Conservation (phyloP, 2,888 invertebrate species). For the Caenorhabditis wallacei region DNA sequence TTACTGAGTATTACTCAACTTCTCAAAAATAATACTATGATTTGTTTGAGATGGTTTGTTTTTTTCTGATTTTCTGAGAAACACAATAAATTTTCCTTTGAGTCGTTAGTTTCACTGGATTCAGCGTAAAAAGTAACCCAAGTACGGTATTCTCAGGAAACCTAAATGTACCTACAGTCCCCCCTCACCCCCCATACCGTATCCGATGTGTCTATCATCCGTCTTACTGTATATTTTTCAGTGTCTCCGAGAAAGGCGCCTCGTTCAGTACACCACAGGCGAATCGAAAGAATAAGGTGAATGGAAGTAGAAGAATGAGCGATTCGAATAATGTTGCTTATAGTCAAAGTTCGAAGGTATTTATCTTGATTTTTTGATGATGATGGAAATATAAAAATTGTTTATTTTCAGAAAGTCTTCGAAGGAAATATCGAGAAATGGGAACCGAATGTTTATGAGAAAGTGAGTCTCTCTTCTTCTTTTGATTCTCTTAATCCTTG, state of each 20-base stretch:
- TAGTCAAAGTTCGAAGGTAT: constrained; percentile 47
- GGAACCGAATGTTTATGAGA: constrained; percentile 79
- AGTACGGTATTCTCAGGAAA: too few relatives aligned
- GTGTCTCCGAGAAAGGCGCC: constrained; percentile 68
- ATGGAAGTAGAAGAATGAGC: constrained; percentile 67
- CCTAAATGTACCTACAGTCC: too few relatives aligned
- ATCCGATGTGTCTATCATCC: too few relatives aligned
- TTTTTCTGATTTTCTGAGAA: neutral
- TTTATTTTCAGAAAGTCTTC: constrained; percentile 68
- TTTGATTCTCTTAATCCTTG: too few relatives aligned
- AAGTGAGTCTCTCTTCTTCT: constrained; percentile 43
- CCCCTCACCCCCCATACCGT: too few relatives aligned
- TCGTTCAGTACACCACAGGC: constrained; percentile 72
- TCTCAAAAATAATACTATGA: constrained; percentile 4
- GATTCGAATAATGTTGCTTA: constrained; percentile 62
- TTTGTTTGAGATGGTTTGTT: constrained; percentile 37
- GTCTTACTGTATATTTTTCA: constrained; percentile 42
- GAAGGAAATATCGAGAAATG: constrained; percentile 75
- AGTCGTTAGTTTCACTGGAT: neutral
- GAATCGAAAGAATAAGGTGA: constrained; percentile 69
- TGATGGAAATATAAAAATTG: neutral
- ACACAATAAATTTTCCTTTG: neutral
- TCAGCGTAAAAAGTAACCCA: too few relatives aligned
- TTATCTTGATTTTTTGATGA: neutral
- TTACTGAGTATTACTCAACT: neutral